Evolutionary conservation across 2,113 vertebrate species (phyloP).

Genomic region (Lonchura striata): DNA sequence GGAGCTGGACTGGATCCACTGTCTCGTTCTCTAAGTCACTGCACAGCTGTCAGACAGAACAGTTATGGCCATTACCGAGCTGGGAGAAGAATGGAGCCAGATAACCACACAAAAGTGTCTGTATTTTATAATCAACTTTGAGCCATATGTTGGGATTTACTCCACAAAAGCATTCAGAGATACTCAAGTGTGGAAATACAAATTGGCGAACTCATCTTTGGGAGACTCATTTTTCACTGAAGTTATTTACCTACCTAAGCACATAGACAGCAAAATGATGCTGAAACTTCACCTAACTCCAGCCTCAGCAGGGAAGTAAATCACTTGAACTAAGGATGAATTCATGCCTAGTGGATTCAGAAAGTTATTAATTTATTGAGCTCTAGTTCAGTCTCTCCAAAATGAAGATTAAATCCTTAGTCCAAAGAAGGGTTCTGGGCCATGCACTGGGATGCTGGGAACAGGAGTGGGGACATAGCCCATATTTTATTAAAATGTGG

Average conservation of each 20-base stretch:
- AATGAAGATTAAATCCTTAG: neutral
- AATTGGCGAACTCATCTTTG: neutral
- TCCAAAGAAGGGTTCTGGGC: neutral
- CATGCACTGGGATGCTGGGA: neutral
- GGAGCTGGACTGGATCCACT: conserved; percentile 26
- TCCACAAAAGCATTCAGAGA: neutral
- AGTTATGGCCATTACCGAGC: neutral
- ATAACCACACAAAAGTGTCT: neutral
- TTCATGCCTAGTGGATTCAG: neutral
- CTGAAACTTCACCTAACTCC: neutral
- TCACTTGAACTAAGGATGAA: neutral
- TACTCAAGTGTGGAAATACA: neutral
- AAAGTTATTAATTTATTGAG: neutral
- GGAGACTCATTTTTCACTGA: neutral
- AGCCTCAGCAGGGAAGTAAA: neutral
- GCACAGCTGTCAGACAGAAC: conserved; percentile 37
- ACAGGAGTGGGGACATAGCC: neutral
- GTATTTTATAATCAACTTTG: neutral
- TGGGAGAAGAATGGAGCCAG: neutral
- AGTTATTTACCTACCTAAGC: neutral
- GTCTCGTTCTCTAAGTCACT: neutral
- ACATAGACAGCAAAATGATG: neutral
- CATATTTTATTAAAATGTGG: neutral
- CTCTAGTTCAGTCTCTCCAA: neutral
- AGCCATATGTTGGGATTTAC: neutral